Conservation (phyloP, 2,888 invertebrate species). For the Trachelus tabidus region DNA sequence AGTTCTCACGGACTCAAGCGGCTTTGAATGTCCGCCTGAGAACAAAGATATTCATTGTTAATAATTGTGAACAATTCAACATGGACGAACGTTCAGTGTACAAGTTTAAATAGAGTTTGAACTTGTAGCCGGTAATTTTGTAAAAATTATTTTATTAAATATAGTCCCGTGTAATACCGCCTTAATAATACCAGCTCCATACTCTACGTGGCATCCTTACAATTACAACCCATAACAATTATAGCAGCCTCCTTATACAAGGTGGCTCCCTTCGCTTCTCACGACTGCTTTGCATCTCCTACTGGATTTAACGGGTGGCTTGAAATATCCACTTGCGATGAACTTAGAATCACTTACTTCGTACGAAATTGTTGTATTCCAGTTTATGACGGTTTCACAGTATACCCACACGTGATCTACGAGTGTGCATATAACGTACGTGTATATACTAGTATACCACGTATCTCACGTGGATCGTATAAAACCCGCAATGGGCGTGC, state of each 20-base stretch:
- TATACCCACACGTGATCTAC: not conserved
- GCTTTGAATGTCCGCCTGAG: not conserved
- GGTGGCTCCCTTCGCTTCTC: not conserved
- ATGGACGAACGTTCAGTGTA: not conserved
- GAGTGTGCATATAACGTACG: not conserved
- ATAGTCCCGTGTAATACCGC: not conserved
- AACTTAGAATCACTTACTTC: not conserved
- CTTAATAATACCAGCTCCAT: not conserved
- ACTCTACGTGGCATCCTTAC: not conserved
- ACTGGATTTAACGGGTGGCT: not conserved
- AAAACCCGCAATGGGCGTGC: not conserved
- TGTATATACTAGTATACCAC: not conserved
- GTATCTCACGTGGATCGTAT: not conserved
- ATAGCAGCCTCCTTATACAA: not conserved
- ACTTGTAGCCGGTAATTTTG: not conserved
- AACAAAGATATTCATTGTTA: not conserved
- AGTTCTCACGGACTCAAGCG: not conserved
- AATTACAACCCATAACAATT: not conserved
- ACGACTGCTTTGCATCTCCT: not conserved
- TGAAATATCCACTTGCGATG: not conserved
- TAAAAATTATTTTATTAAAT: not conserved
- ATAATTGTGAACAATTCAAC: not conserved
- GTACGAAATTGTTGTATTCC: not conserved
- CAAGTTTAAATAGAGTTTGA: not conserved
- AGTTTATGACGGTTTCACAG: not conserved